A percentile compares a stretch with the other conserved stretches of the same genome.
phyloP scores from a whole-genome alignment of 1,140 invertebrate genomes.

The Notospermus geniculatus region DNA sequence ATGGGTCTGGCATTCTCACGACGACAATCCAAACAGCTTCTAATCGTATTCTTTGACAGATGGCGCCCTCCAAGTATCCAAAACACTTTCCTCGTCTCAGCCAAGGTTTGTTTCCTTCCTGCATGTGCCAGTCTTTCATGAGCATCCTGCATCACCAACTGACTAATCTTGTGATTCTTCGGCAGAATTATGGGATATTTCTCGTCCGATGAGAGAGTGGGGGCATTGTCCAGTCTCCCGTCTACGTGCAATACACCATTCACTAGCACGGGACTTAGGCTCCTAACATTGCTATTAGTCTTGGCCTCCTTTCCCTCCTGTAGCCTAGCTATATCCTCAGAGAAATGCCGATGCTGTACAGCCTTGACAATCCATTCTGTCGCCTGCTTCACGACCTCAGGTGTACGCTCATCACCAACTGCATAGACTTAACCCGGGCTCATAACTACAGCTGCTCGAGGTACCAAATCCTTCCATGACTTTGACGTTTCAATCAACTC shows the following conservation, averaged over 20 bases:
- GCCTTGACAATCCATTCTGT: neutral
- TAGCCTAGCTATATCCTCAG: neutral
- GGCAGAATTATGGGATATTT: constrained; percentile 12
- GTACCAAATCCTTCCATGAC: too few species aligned
- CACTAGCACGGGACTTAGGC: neutral
- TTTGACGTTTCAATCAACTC: too few species aligned
- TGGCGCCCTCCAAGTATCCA: neutral
- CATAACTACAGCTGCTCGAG: too few species aligned
- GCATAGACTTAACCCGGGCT: neutral
- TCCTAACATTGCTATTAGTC: neutral
- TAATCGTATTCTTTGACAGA: too few species aligned
- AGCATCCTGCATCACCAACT: neutral
- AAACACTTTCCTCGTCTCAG: neutral
- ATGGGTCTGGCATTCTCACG: too few species aligned
- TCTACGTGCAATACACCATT: neutral
- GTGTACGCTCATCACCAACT: neutral
- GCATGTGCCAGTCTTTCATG: neutral
- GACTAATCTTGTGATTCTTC: neutral
- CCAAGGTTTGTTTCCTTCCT: neutral
- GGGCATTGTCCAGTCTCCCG: neutral
- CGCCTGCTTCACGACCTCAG: neutral
- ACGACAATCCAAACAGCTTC: too few species aligned
- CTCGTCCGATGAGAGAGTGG: neutral
- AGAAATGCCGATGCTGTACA: neutral
- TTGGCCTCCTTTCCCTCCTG: neutral